These are phyloP conservation scores for Sebastes kiyomatsui DNA, from an alignment of 2,797 vertebrate species.

Conservation along the genomic window DNA sequence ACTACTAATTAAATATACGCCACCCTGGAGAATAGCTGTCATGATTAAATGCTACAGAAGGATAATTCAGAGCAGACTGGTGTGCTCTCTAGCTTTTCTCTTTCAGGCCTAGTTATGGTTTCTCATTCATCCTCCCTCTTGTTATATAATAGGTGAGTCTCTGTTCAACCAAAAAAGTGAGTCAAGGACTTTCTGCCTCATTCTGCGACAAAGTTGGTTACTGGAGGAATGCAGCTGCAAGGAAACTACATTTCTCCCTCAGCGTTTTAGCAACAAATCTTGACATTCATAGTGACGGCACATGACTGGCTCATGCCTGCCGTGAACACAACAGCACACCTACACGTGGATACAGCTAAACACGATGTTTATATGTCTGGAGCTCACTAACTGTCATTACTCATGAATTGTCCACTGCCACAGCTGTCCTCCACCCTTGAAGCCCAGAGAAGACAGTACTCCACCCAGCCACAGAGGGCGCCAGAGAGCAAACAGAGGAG, in stretches of 20 bases:
- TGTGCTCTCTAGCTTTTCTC: neutral
- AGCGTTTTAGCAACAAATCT: neutral
- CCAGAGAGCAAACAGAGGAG: conserved; percentile 57
- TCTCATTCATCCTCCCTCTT: conserved; percentile 39
- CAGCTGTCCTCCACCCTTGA: conserved; percentile 76
- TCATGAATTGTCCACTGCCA: neutral
- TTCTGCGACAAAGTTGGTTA: conserved; percentile 8
- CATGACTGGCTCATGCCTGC: neutral
- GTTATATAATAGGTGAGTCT: conserved; percentile 45
- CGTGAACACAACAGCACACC: neutral
- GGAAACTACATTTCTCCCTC: neutral
- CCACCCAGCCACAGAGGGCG: conserved; percentile 52
- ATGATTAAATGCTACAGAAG: neutral
- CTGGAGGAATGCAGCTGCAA: neutral
- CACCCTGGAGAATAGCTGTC: neutral
- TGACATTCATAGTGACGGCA: neutral
- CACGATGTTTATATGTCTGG: neutral
- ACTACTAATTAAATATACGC: neutral
- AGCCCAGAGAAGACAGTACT: conserved; percentile 64
- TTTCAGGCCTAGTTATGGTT: conserved; percentile 18
- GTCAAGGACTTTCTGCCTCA: conserved; percentile 47
- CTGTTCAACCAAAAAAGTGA: conserved; percentile 16
- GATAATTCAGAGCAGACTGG: neutral
- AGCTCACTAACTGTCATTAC: neutral
- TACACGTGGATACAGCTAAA: neutral